Evolutionary conservation across 2,888 invertebrate genomes (phyloP), one percentile per base, ranked within the genome.

Genomic region (Hydroisotoma schaefferi): DNA sequence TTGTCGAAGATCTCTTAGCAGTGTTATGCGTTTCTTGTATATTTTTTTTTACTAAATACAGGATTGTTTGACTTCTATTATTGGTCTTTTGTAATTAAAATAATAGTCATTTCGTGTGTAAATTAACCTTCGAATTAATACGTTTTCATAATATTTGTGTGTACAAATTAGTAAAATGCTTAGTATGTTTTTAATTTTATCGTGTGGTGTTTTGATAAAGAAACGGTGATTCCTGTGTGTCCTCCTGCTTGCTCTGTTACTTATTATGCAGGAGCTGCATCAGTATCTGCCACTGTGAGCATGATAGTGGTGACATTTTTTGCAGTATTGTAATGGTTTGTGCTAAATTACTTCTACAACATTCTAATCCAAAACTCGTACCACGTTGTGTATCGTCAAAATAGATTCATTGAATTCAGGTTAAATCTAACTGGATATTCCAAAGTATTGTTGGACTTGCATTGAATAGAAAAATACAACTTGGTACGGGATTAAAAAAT

Each of bases 221-320:
- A 94, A 82, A 88, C 91, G 55, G 87, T 90, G 74, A 88, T 91
- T 73, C 92, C 93, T 72, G 89, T 93, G 74, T 94, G 94, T 76
- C 94, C 93, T 73, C 94, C 93, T 67, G 93, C 93, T 74, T 94
- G 94, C 78, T 87, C 86, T 8, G 84, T 85, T 74, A 81, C 84
- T 57, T 78, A 82, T 51, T 70, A 68, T 52, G 86, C 83, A 74
- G 83, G 80, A 67, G 81, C 80, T 70, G 81, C 79, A 48, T 61
- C 69, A 44, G 48, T 68, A 23, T 65, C 71, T 44, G 62, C 68
- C 20, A 52, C 69, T 26, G 46, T 68, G 22, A 68, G 69, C 64
- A 63, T 69, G 62, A 61, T 71, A 55, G 28, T 69, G 55, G 55
- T 71, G 48, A 46, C 68, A 8, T 15, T 69, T n/a, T 69, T 67